These are phyloP conservation scores for Fratercula arctica DNA, from an alignment of 2,797 vertebrate genomes.

Conservation along the genomic window DNA sequence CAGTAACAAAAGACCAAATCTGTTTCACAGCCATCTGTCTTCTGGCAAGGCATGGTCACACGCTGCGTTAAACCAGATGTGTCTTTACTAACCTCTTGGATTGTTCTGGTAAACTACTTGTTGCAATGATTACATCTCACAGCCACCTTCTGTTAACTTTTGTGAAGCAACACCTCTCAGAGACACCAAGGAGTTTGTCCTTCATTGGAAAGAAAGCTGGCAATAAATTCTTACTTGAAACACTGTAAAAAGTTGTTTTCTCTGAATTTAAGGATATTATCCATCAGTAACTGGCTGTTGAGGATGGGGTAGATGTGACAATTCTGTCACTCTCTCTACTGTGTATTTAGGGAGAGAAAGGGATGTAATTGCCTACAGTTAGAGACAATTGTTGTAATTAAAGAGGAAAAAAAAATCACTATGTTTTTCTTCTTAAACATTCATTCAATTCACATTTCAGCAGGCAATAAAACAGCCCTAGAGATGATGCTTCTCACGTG, in stretches of 20 bases:
- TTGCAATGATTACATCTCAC: background rate
- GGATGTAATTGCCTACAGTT: background rate
- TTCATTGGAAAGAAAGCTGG: background rate
- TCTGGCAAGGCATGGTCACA: background rate
- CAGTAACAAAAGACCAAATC: background rate
- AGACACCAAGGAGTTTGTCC: background rate
- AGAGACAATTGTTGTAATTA: background rate
- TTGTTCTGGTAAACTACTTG: background rate
- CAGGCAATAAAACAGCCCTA: background rate
- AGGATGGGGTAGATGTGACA: background rate
- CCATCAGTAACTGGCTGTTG: background rate
- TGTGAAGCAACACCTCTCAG: background rate
- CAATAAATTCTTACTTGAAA: background rate
- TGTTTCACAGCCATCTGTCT: background rate
- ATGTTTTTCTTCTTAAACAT: background rate
- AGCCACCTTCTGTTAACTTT: background rate
- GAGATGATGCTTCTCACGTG: rapidly evolving
- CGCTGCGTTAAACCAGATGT: background rate
- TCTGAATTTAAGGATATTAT: background rate
- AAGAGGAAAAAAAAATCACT: background rate
- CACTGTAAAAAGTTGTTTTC: background rate
- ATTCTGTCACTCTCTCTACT: background rate
- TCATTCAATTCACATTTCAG: background rate
- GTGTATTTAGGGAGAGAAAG: background rate
- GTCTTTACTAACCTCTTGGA: background rate